Evolutionary conservation across 2,113 vertebrate species (phyloP), one percentile per base, ranked within the genome.

Genomic region (Dipodomys merriami): DNA sequence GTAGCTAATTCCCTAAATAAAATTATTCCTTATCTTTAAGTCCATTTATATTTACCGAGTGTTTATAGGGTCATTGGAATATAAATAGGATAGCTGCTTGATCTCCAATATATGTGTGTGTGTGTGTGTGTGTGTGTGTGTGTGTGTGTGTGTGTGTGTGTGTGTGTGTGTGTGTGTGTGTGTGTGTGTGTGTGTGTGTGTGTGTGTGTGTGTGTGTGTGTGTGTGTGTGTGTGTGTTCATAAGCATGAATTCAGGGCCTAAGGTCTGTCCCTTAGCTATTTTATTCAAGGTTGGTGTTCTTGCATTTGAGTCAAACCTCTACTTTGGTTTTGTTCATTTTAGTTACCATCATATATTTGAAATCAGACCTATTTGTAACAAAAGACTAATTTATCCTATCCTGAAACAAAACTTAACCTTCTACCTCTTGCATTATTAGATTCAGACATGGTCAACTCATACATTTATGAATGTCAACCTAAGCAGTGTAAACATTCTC

Each of bases 371-470:
- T 57, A 57, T 93, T 91, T 86, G 49, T 49, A 49, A 49, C 44
- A 60, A 67, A 49, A 85, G n/a, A 35, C 19, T 49, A 82, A 29
- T 88, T 90, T 85, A 77, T 73, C 57, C 73, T 93, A n/a, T 39
- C 39, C 39, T 5, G 5, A 39, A 39, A 39, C 39, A 39, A 39
- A 39, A 6, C 39, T 39, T 25, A 44, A 65, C 16, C 68, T 88
- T 88, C 49, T 82, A 88, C 82, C 18, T 46, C 65, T 83, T 79
- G 29, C 10, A 71, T 16, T 62, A 29, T 65, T 82, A 64, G 16
- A 64, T 6, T 79, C 20, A 84, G 16, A 67, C 2, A 77, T 30
- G 35, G 13, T 60, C 57, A 57, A 44, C 2, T 65, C 27, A 60
- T 35, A 62, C 39, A 25, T 74, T 90, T 86, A 79, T 69, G 19